Conservation (phyloP, 2,113 vertebrate species). For the Nothocercus julius region DNA sequence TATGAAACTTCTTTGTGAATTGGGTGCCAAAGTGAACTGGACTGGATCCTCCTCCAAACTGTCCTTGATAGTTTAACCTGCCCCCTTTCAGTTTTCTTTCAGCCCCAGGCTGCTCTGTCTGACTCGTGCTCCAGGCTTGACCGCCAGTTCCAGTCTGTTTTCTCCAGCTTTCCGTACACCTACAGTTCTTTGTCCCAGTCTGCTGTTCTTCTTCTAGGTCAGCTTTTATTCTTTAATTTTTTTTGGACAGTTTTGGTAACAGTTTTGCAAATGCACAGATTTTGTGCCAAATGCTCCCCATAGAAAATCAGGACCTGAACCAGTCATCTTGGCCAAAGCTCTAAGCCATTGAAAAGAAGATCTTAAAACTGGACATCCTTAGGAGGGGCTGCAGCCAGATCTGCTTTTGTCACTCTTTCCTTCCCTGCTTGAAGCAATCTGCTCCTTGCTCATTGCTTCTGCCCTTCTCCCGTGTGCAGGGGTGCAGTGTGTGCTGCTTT, state of each 20-base stretch:
- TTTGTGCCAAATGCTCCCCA: neutral
- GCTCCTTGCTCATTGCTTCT: neutral
- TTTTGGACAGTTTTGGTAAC: neutral
- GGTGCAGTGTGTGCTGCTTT: neutral
- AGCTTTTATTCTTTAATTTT: neutral
- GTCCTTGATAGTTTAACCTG: neutral
- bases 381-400: neutral
- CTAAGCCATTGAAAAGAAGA: neutral
- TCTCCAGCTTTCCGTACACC: neutral
- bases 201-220: neutral
- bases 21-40: neutral
- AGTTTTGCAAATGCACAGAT: neutral
- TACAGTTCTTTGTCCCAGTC: neutral
- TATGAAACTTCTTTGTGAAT: neutral
- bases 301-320: neutral
- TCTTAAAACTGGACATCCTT: neutral
- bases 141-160: neutral
- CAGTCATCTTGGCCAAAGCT: neutral
- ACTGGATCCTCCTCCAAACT: neutral
- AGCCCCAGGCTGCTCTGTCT: neutral
- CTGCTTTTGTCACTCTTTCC: neutral
- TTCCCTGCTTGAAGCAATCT: constrained; percentile 14
- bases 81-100: neutral
- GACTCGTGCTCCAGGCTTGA: neutral
- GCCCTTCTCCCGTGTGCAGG: neutral